Evolutionary conservation across 2,797 vertebrate species (phyloP).

Genomic region (Esox masquinongy): DNA sequence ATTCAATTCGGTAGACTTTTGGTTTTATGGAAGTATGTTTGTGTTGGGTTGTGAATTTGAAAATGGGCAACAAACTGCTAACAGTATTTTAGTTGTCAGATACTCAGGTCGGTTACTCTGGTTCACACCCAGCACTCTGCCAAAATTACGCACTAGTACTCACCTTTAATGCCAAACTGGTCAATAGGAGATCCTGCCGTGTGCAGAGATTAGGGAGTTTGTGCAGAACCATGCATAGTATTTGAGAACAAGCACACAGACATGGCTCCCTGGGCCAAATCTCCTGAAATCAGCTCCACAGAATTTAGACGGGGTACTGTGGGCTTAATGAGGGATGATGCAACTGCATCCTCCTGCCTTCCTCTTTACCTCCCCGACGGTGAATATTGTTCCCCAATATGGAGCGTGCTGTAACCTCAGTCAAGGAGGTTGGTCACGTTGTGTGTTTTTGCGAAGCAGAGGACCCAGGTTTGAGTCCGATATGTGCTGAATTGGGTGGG

Average conservation of each 20-base stretch:
- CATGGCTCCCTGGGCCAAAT: not conserved
- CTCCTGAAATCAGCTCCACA: not conserved
- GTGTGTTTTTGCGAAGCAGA: no score
- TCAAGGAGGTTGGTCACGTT: no score
- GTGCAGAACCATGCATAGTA: not conserved
- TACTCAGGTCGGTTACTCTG: no score
- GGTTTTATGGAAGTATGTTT: no score
- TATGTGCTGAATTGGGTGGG: not conserved
- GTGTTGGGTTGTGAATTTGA: no score
- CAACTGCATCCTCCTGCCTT: not conserved
- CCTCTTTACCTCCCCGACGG: not conserved
- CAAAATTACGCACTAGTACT: slow-evolving; percentile 3
- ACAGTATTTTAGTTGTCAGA: no score
- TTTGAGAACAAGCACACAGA: not conserved
- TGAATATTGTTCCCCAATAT: no score
- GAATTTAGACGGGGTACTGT: not conserved
- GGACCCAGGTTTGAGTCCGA: not conserved
- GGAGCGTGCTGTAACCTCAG: no score
- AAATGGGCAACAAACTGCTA: no score
- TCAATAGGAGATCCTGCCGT: not conserved
- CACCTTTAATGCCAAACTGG: not conserved
- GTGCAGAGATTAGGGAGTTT: not conserved
- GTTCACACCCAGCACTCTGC: no score
- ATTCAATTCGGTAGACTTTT: no score
- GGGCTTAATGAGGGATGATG: not conserved